phyloP scores from a whole-genome alignment of 2,113 vertebrate genomes.

The Platysteira castanea region DNA sequence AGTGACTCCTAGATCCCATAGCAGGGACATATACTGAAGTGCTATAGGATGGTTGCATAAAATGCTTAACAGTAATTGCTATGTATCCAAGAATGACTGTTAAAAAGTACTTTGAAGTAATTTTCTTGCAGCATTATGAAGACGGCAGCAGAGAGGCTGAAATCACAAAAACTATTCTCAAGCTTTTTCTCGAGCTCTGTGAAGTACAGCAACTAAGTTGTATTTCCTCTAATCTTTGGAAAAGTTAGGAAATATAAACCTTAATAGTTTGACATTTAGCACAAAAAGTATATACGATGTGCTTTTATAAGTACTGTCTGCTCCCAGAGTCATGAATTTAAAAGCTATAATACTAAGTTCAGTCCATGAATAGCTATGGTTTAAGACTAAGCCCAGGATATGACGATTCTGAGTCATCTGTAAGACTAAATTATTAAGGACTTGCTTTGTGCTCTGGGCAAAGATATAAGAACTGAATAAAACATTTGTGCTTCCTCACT shows the following conservation, averaged over 20 bases:
- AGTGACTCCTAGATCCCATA: background rate
- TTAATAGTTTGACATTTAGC: constrained; percentile 56
- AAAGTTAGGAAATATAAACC: constrained; percentile 62
- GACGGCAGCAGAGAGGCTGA: background rate
- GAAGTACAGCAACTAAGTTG: constrained; percentile 44
- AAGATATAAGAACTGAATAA: constrained; percentile 69
- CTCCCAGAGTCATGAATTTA: constrained; percentile 56
- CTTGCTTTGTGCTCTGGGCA: constrained; percentile 55
- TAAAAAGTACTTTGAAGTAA: constrained; percentile 52
- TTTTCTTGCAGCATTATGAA: constrained; percentile 57
- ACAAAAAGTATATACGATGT: constrained; percentile 24
- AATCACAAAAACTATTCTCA: constrained; percentile 45
- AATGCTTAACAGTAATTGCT: constrained; percentile 46
- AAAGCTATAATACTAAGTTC: constrained; percentile 61
- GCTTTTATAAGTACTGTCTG: constrained; percentile 52
- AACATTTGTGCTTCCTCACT: constrained; percentile 53
- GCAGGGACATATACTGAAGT: background rate
- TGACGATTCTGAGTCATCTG: constrained; percentile 65
- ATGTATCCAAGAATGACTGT: constrained; percentile 18
- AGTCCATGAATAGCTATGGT: constrained; percentile 61
- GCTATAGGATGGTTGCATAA: background rate
- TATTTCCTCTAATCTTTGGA: constrained; percentile 41
- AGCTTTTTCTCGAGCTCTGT: constrained; percentile 5
- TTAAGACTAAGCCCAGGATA: constrained; percentile 57
- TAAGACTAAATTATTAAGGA: constrained; percentile 70